A percentile compares a stretch with the other conserved stretches of the same genome.
These are phyloP conservation scores for Drosophila aff. DNA, from an alignment of 1,140 invertebrate species.

Conservation along the genomic window DNA sequence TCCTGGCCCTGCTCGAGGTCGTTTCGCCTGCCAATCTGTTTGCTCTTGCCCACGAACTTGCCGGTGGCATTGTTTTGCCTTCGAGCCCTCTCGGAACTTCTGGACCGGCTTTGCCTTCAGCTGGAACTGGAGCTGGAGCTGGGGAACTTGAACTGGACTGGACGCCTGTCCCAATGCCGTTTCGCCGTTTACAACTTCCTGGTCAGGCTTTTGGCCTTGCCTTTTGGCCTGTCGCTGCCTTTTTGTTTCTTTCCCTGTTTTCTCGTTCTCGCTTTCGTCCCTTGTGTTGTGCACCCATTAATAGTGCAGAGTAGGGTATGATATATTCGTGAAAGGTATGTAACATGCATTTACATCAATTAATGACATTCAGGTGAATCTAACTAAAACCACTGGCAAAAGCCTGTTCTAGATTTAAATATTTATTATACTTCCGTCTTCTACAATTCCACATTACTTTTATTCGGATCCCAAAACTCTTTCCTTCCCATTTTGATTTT, in stretches of 20 bases:
- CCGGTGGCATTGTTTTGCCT: slow-evolving; percentile 38
- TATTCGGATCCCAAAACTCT: not conserved
- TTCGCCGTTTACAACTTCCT: slow-evolving; percentile 79
- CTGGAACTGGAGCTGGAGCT: slow-evolving; percentile 14
- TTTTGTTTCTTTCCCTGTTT: slow-evolving; percentile 27
- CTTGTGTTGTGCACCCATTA: slow-evolving; percentile 24
- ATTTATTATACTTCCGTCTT: no score
- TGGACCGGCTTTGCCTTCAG: slow-evolving; percentile 22
- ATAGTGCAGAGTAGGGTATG: not conserved
- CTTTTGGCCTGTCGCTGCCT: slow-evolving; percentile 41
- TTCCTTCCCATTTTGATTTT: not conserved
- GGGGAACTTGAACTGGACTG: slow-evolving; percentile 31
- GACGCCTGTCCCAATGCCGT: slow-evolving; percentile 49
- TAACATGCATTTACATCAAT: no score
- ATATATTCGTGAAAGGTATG: not conserved
- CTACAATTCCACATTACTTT: not conserved
- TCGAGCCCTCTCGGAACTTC: slow-evolving; percentile 12
- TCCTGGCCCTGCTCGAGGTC: slow-evolving; percentile 49
- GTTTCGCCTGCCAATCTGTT: slow-evolving; percentile 76
- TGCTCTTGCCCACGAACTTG: slow-evolving; percentile 58
- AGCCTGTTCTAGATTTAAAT: not conserved
- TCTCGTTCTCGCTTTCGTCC: slow-evolving; percentile 24
- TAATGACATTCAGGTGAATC: not conserved
- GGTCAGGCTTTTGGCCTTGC: slow-evolving; percentile 67
- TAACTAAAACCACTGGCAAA: no score